A percentile compares a stretch with the other conserved stretches of the same genome.
These are phyloP conservation scores for Phyllostomus hastatus DNA, from an alignment of 2,113 vertebrate genomes.

Conservation along the genomic window DNA sequence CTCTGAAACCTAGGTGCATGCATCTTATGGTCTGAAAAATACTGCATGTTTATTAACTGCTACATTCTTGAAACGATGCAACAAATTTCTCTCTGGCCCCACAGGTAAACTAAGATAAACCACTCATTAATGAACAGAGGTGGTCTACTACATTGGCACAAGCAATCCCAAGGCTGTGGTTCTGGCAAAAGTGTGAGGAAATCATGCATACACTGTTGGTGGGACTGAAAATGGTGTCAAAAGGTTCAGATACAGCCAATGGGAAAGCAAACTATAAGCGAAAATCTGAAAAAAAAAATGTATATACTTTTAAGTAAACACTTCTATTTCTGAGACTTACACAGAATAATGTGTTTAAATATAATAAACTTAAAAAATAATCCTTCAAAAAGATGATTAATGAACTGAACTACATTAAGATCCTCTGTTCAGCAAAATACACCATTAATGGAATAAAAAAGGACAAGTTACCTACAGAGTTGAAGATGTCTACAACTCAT, in stretches of 20 bases:
- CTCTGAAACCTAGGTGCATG: no score
- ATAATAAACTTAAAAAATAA: background rate
- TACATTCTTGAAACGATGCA: background rate
- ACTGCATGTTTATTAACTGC: background rate
- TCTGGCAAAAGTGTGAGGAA: background rate
- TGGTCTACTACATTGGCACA: background rate
- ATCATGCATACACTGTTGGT: background rate
- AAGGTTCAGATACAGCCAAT: background rate
- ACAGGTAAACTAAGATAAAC: background rate
- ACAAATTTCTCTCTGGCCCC: background rate
- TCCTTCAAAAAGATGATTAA: background rate
- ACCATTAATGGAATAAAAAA: background rate
- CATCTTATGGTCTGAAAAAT: no score
- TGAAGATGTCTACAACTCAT: background rate
- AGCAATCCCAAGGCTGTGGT: background rate
- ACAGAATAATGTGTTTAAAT: background rate
- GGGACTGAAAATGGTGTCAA: background rate
- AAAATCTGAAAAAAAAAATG: background rate
- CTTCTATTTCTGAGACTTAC: background rate
- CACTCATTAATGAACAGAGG: background rate
- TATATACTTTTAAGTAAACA: background rate
- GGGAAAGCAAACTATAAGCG: background rate
- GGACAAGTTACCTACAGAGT: background rate
- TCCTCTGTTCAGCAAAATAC: background rate
- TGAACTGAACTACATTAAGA: conserved; percentile 8